phyloP scores from a whole-genome alignment of 2,888 invertebrate genomes.

The Xiphydria camelus region DNA sequence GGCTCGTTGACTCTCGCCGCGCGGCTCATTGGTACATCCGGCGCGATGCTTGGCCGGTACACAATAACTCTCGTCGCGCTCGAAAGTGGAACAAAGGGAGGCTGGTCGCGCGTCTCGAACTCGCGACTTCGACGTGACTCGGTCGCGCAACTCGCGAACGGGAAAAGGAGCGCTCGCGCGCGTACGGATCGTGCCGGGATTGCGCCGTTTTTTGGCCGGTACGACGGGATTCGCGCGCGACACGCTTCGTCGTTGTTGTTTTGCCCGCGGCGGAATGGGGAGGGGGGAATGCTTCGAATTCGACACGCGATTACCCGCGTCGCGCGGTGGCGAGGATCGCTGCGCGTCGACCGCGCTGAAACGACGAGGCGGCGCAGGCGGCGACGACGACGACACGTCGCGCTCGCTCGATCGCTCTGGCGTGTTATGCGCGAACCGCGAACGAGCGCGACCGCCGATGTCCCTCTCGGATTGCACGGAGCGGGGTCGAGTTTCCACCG shows the following conservation, averaged over 20 bases:
- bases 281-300: too few relatives aligned
- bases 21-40: slow-evolving; percentile 55
- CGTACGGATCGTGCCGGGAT: slow-evolving; percentile 43
- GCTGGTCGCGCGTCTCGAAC: too few relatives aligned
- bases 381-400: not conserved
- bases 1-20: slow-evolving; percentile 52
- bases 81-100: slow-evolving; percentile 42
- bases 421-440: slow-evolving; percentile 13
- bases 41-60: slow-evolving; percentile 41
- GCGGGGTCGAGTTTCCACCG: slow-evolving; percentile 25
- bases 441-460: slow-evolving; percentile 5
- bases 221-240: too few relatives aligned
- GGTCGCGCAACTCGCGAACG: too few relatives aligned
- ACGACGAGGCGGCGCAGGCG: slow-evolving; percentile 8
- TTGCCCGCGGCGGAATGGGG: too few relatives aligned
- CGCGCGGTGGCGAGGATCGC: too few relatives aligned
- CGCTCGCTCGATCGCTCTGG: slow-evolving; percentile 5
- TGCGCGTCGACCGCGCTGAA: too few relatives aligned
- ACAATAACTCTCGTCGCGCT: slow-evolving; percentile 46
- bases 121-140: too few relatives aligned
- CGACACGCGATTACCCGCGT: too few relatives aligned
- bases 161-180: slow-evolving; percentile 31
- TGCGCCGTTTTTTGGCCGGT: too few relatives aligned
- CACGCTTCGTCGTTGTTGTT: slow-evolving; percentile 23
- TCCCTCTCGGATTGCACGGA: too few relatives aligned